phyloP scores from a whole-genome alignment of 2,888 invertebrate species.

The Argyresthia albistria region DNA sequence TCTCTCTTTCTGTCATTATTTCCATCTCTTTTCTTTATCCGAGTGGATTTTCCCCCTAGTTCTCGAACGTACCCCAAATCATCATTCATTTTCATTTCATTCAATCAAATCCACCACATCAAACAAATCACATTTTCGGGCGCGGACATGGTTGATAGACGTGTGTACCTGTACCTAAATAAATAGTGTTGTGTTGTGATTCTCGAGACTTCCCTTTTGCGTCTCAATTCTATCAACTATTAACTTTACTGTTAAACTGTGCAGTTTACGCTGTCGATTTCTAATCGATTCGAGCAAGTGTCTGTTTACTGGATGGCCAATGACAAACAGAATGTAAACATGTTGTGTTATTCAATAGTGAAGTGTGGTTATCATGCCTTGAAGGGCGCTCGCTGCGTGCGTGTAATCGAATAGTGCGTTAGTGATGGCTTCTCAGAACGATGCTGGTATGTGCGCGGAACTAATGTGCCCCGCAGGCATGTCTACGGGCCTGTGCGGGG shows the following conservation, averaged over 20 bases:
- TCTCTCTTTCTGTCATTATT: too few relatives aligned
- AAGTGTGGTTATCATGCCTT: slow-evolving; percentile 1
- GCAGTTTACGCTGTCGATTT: neutral
- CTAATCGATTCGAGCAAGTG: neutral
- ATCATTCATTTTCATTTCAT: neutral
- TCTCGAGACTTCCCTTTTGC: too few relatives aligned
- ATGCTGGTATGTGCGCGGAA: neutral
- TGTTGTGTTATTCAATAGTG: slow-evolving; percentile 20
- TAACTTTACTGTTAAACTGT: neutral
- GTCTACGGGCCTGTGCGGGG: slow-evolving; percentile 26
- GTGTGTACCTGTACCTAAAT: neutral
- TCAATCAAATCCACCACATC: neutral
- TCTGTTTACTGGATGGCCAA: neutral
- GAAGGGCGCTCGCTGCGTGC: slow-evolving; percentile 1
- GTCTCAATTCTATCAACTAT: neutral
- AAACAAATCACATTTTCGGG: neutral
- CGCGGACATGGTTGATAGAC: neutral
- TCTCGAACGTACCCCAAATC: too few relatives aligned
- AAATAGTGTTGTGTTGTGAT: too few relatives aligned
- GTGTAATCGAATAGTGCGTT: neutral
- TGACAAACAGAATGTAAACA: neutral
- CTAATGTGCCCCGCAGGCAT: neutral
- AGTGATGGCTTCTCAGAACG: slow-evolving; percentile 1
- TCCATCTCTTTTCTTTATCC: too few relatives aligned
- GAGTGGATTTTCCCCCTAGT: too few relatives aligned